phyloP scores from a whole-genome alignment of 2,888 invertebrate genomes.

The Pterostichus niger region DNA sequence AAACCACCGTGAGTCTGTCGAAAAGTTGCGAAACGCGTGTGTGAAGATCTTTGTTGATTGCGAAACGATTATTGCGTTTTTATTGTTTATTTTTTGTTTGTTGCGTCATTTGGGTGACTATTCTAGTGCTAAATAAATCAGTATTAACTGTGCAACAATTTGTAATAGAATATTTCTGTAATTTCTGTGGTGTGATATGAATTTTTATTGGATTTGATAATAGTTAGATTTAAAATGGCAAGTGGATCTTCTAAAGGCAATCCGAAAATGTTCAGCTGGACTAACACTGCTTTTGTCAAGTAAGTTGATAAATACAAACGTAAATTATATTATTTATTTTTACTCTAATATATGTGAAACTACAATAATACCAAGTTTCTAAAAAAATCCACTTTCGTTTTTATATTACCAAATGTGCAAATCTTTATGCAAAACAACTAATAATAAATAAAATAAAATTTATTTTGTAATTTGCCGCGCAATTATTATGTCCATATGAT shows the following conservation, averaged over 20 bases:
- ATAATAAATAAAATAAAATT: conserved; percentile 1
- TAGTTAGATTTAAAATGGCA: conserved; percentile 50
- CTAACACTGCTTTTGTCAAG: conserved; percentile 71
- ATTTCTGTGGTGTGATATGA: conserved; percentile 57
- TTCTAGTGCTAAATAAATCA: conserved; percentile 26
- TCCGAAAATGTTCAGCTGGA: conserved; percentile 72
- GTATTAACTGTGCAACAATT: conserved; percentile 12
- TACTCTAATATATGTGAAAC: neutral
- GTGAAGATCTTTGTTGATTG: conserved; percentile 19
- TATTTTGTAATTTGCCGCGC: conserved; percentile 28
- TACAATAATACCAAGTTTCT: conserved; percentile 6
- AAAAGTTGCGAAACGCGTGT: conserved; percentile 50
- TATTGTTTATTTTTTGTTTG: conserved; percentile 14
- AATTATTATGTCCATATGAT: conserved; percentile 7
- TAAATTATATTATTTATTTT: conserved; percentile 12
- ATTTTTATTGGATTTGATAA: conserved; percentile 27
- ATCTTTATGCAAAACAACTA: neutral
- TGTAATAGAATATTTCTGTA: conserved; percentile 18
- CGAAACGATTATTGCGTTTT: conserved; percentile 38
- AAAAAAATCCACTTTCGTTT: conserved; percentile 38
- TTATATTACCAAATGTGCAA: conserved; percentile 17
- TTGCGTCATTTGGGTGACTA: conserved; percentile 24
- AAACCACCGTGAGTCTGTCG: neutral
- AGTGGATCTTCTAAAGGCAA: conserved; percentile 46
- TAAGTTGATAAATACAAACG: conserved; percentile 68